Percentiles rank a stretch among this genome's conserved stretches.
Conservation (phyloP, 2,888 invertebrate species). For the Galeopsomyia nigrocyanea region DNA sequence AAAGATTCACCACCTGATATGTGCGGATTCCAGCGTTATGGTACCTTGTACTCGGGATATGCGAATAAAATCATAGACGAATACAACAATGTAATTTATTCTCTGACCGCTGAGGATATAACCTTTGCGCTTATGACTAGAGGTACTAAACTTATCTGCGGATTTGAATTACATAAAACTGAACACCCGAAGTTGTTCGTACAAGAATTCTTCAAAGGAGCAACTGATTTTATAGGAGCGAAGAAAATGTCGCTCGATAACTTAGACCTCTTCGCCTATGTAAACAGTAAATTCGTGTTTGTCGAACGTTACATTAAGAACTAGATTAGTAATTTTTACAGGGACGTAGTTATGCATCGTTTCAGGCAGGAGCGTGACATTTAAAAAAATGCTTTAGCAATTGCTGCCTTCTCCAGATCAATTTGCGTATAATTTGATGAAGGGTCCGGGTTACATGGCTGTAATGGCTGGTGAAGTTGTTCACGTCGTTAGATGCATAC, state of each 20-base stretch:
- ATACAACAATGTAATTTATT: conserved; percentile 23
- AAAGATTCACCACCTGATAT: conserved; percentile 23
- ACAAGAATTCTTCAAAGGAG: conserved; percentile 22
- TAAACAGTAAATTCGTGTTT: conserved; percentile 55
- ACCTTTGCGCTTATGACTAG: conserved; percentile 46
- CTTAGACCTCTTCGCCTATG: conserved; percentile 50
- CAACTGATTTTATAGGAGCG: not conserved
- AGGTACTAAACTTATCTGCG: conserved; percentile 19
- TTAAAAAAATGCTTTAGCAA: conserved; percentile 50
- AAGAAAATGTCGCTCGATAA: conserved; percentile 6
- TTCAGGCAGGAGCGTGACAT: conserved; percentile 55
- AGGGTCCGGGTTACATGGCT: conserved; percentile 54
- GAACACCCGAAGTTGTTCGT: conserved; percentile 46
- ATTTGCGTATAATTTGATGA: conserved; percentile 51
- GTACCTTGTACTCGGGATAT: conserved; percentile 46
- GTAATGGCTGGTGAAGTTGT: conserved; percentile 53
- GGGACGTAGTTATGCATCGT: conserved; percentile 49
- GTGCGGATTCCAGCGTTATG: conserved; percentile 45
- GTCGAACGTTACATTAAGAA: conserved; percentile 52
- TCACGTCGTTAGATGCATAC: conserved; percentile 54
- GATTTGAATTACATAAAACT: conserved; percentile 25
- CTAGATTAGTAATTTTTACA: conserved; percentile 48
- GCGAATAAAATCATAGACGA: conserved; percentile 31
- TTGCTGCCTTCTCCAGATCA: conserved; percentile 52
- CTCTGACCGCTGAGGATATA: conserved; percentile 34